A percentile compares a stretch with the other conserved stretches of the same genome.
phyloP scores from a whole-genome alignment of 64 coral and sea anemone species.

The Anthopleura sola region DNA sequence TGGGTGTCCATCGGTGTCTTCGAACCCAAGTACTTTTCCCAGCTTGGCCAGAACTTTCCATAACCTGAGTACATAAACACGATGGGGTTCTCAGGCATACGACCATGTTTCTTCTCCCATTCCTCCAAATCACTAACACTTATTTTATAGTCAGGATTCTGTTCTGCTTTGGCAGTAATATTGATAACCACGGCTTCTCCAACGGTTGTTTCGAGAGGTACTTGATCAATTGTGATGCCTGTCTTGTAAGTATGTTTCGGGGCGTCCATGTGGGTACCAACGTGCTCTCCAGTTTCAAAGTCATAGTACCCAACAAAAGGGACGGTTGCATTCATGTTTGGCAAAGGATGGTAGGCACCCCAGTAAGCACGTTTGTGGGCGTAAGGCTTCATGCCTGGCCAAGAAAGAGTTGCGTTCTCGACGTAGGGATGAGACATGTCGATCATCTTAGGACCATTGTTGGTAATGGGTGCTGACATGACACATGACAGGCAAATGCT shows the following conservation, averaged over 20 bases:
- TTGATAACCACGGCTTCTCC: background rate
- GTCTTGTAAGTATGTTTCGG: background rate
- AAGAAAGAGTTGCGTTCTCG: constrained; percentile 42
- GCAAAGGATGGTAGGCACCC: too few relatives aligned
- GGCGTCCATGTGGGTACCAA: constrained; percentile 15
- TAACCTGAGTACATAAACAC: constrained; percentile 38
- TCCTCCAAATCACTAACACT: constrained; percentile 34
- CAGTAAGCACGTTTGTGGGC: constrained; percentile 4
- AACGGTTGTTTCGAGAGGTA: background rate
- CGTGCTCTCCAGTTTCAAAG: constrained; percentile 4
- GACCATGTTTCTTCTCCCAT: constrained; percentile 36
- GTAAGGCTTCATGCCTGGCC: constrained; percentile 12
- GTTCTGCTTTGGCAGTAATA: background rate
- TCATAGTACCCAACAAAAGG: background rate
- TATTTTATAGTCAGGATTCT: constrained; percentile 11
- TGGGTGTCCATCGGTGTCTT: background rate
- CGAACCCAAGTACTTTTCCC: constrained; percentile 16
- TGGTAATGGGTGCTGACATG: background rate
- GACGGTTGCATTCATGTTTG: background rate
- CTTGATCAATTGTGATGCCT: background rate
- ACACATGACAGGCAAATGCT: background rate
- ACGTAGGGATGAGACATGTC: constrained; percentile 52
- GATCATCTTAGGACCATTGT: background rate
- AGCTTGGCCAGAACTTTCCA: constrained; percentile 56
- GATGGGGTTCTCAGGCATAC: constrained; percentile 29